Evolutionary conservation across 1,140 invertebrate genomes (phyloP), one percentile per base, ranked within the genome.

Genomic region (Drosophila dunni): DNA sequence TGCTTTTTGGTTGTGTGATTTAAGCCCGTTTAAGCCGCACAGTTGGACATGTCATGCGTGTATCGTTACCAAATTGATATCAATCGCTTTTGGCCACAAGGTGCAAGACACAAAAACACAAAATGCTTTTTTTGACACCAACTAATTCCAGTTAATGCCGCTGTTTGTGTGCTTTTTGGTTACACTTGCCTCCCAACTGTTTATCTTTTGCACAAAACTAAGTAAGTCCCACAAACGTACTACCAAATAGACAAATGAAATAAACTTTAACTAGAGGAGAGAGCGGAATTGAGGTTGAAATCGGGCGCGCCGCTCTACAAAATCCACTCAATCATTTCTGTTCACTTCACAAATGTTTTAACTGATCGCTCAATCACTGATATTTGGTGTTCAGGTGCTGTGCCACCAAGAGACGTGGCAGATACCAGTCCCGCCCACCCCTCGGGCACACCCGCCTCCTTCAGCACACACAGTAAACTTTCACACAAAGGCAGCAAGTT

Each of bases 331-430:
- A 86, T 86, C 83, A 86, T 86, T 83, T 42, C 46, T 40, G 75
- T 79, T 79, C 83, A 78, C 73, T 88, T 83, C 76, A 74, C 53
- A 76, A 75, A 86, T 79, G 45, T 83, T 86, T 86, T 86, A 86
- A 86, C 83, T 86, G 83, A 86, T 86, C 83, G 83, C 84, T 86
- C 83, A 86, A 86, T 86, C 83, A 86, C 83, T 86, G 83, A 86
- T 86, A 86, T 61, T 68, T 78, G 24, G 15, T 11, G 17, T 71
- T 60, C 57, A 45, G 45, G 48, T 60, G 57, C 62, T 68, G 24
- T 29, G 58, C 70, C 56, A 46, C 40, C 9, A n/a, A 54, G 54
- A 72, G 65, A 73, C 64, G 20, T 61, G 64, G 64, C 69, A 72
- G 64, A 60, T 73, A 73, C 45, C 53, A 42, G 11, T 6, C 34